phyloP scores from a whole-genome alignment of 2,888 invertebrate species.

The Parthenolecanium corni region DNA sequence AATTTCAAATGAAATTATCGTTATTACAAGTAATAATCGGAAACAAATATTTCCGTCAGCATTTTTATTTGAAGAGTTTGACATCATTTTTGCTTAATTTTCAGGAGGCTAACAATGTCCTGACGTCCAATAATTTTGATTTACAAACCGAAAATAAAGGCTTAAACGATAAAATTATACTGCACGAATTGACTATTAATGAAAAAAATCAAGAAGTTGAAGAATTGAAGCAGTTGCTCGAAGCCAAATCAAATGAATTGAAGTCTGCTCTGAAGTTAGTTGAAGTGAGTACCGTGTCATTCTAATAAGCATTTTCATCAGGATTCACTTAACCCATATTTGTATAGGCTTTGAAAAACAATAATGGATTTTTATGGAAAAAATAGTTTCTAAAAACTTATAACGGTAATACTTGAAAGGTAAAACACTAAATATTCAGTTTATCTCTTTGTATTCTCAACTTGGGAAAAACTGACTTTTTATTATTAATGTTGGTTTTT shows the following conservation, averaged over 20 bases:
- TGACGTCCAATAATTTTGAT: neutral
- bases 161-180: neutral
- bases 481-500: too few species aligned
- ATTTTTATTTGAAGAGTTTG: neutral
- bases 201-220: constrained; percentile 22
- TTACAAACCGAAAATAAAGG: constrained; percentile 16
- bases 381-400: too few species aligned
- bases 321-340: too few species aligned
- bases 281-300: constrained; percentile 4
- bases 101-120: constrained; percentile 13
- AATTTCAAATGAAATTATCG: neutral
- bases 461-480: too few species aligned
- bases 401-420: too few species aligned
- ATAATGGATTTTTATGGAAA: neutral
- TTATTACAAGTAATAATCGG: constrained; percentile 1
- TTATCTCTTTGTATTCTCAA: too few species aligned
- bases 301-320: neutral
- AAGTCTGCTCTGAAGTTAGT: constrained; percentile 24
- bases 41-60: neutral
- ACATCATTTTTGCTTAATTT: neutral
- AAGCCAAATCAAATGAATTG: constrained; percentile 17
- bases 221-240: constrained; percentile 25
- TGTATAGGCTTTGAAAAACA: too few species aligned
- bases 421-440: too few species aligned
- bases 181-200: constrained; percentile 11